Percentiles rank a stretch among this genome's conserved stretches.
These are phyloP conservation scores for Sylvicola fuscatus DNA, from an alignment of 2,888 invertebrate species.

Conservation along the genomic window DNA sequence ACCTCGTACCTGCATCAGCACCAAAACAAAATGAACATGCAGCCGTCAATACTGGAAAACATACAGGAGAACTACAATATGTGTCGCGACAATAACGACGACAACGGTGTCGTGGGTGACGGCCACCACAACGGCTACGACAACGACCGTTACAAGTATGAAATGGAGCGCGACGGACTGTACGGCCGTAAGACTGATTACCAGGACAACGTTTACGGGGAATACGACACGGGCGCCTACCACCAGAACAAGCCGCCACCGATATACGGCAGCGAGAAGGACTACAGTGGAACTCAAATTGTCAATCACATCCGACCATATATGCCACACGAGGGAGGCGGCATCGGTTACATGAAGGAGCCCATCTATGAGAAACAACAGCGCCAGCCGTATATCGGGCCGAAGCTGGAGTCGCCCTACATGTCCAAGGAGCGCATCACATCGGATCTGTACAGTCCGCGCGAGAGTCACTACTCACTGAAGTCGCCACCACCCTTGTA, in stretches of 20 bases:
- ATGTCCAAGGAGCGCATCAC: constrained; percentile 24
- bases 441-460: constrained; percentile 20
- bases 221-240: constrained; percentile 11
- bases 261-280: constrained; percentile 23
- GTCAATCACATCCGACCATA: constrained; percentile 23
- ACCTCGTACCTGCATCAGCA: constrained; percentile 33
- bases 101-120: not conserved
- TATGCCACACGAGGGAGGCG: constrained; percentile 19
- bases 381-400: constrained; percentile 16
- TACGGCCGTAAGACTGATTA: constrained; percentile 20
- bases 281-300: constrained; percentile 16
- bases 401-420: constrained; percentile 19
- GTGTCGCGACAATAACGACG: constrained; percentile 12
- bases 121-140: constrained; percentile 9
- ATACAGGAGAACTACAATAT: constrained; percentile 35
- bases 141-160: constrained; percentile 7
- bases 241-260: constrained; percentile 1
- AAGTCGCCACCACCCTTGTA: constrained; percentile 19
- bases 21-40: constrained; percentile 27
- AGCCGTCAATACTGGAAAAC: constrained; percentile 35
- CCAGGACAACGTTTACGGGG: constrained; percentile 19
- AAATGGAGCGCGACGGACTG: constrained; percentile 16
- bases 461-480: constrained; percentile 21
- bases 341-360: constrained; percentile 20
- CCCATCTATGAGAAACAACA: constrained; percentile 24